Conservation (phyloP, 2,113 vertebrate genomes). For the Elgaria multicarinata region DNA sequence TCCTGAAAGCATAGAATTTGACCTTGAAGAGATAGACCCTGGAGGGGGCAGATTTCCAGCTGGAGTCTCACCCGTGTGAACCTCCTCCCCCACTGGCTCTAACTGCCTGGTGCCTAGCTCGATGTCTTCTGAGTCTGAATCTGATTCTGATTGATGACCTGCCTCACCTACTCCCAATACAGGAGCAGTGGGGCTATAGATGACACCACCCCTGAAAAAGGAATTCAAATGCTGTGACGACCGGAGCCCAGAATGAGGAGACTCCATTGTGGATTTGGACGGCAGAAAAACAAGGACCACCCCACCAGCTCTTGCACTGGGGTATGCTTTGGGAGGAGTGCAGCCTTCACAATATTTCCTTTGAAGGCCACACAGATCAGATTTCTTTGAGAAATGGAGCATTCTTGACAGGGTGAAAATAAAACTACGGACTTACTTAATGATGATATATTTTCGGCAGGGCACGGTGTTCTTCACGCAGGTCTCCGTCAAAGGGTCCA, state of each 20-base stretch:
- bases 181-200: too few relatives aligned
- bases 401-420: fast-evolving
- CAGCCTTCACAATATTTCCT: not conserved
- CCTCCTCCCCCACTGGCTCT: too few relatives aligned
- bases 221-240: not conserved
- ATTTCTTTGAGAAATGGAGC: not conserved
- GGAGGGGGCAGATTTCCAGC: too few relatives aligned
- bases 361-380: not conserved
- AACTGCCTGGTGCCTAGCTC: too few relatives aligned
- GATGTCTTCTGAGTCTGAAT: too few relatives aligned
- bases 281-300: not conserved
- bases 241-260: not conserved
- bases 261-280: not conserved
- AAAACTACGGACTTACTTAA: constrained; percentile 84
- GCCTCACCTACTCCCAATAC: too few relatives aligned
- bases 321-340: not conserved
- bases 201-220: not conserved
- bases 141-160: too few relatives aligned
- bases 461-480: constrained; percentile 97
- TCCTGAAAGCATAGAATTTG: too few relatives aligned
- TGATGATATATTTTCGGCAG: constrained; percentile 92
- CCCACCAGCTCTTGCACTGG: too few relatives aligned
- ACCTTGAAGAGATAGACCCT: too few relatives aligned
- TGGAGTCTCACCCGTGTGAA: too few relatives aligned
- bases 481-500: constrained; percentile 93